These are phyloP conservation scores for Motacilla alba DNA, from an alignment of 2,113 vertebrate species.

Conservation along the genomic window DNA sequence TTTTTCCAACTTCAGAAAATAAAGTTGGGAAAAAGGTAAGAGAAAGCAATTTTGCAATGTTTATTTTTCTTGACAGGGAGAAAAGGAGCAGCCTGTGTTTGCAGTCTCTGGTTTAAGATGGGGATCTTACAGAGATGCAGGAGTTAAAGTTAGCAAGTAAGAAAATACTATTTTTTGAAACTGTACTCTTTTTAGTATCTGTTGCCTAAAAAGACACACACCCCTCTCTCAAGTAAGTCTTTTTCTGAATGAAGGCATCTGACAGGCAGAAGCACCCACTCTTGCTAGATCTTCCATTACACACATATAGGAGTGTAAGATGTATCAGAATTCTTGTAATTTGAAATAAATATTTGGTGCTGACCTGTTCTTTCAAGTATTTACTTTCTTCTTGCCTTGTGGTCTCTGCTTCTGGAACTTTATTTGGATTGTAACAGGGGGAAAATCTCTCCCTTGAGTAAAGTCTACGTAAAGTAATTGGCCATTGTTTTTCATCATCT, in stretches of 20 bases:
- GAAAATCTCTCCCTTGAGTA: slow-evolving; percentile 10
- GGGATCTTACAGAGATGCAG: slow-evolving; percentile 92
- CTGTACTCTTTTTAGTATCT: not conserved
- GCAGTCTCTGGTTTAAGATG: slow-evolving; percentile 90
- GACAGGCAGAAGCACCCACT: not conserved
- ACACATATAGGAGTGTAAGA: not conserved
- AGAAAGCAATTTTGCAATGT: not conserved
- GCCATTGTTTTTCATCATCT: not conserved
- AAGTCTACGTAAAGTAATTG: slow-evolving; percentile 1
- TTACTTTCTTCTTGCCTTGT: not conserved
- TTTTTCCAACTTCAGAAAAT: not conserved
- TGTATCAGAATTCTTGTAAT: not conserved
- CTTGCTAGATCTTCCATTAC: not conserved
- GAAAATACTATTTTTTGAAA: slow-evolving; percentile 5
- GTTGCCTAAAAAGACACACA: not conserved
- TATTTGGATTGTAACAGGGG: not conserved
- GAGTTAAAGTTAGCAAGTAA: slow-evolving; percentile 89
- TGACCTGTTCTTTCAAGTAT: not conserved
- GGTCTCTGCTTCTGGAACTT: not conserved
- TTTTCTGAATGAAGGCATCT: not conserved
- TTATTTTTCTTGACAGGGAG: slow-evolving; percentile 77
- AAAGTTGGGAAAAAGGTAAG: not conserved
- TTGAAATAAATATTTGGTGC: not conserved
- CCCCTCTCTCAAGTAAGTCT: not conserved
- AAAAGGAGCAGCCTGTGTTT: slow-evolving; percentile 92